Percentiles rank a stretch among this genome's conserved stretches.
Conservation (phyloP, 2,113 vertebrate species). For the Hyperoodon ampullatus region DNA sequence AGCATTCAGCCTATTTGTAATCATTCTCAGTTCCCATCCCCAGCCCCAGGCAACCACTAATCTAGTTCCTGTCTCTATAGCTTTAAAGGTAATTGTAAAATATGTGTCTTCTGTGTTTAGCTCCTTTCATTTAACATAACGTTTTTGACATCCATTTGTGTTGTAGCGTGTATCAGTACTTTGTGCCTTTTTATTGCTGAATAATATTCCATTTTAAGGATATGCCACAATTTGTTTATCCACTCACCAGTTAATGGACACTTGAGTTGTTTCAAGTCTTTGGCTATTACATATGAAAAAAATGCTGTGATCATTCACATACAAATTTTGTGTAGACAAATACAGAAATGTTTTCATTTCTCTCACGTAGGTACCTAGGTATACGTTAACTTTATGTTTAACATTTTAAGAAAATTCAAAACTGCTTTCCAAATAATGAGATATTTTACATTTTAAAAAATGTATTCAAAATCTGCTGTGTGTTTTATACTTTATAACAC, state of each 20-base stretch:
- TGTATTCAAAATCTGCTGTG: neutral
- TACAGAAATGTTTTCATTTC: neutral
- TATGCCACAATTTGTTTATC: neutral
- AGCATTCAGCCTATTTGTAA: neutral
- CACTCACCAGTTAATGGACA: neutral
- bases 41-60: neutral
- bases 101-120: neutral
- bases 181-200: slow-evolving; percentile 11
- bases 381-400: neutral
- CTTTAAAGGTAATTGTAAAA: neutral
- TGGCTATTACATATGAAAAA: neutral
- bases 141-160: neutral
- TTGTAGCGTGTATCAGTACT: neutral
- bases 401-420: slow-evolving; percentile 32
- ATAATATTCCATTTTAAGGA: neutral
- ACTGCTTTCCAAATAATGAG: neutral
- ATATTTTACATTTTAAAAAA: neutral
- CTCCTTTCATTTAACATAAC: neutral
- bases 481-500: neutral
- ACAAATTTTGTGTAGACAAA: neutral
- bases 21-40: neutral
- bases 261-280: slow-evolving; percentile 3
- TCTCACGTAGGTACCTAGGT: neutral
- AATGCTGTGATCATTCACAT: neutral
- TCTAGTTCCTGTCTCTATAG: neutral